phyloP scores from a whole-genome alignment of 2,888 invertebrate genomes.

The Pimpla rufipes region DNA sequence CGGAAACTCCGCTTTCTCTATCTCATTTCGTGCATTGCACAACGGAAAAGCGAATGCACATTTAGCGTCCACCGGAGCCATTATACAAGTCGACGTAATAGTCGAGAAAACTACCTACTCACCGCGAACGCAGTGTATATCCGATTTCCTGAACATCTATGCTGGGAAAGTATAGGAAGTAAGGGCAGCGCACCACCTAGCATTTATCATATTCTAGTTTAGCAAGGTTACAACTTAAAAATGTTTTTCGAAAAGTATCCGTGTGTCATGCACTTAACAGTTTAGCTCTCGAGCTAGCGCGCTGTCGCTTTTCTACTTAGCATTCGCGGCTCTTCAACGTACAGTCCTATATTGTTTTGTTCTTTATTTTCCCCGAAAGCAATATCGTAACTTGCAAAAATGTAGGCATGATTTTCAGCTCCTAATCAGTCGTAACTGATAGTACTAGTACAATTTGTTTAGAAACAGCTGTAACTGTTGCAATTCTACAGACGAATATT shows the following conservation, averaged over 20 bases:
- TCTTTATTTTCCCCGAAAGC: conserved; percentile 10
- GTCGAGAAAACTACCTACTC: conserved; percentile 21
- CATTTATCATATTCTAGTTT: conserved; percentile 51
- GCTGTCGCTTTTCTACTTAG: conserved; percentile 20
- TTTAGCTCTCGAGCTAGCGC: not conserved
- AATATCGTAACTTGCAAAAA: not conserved
- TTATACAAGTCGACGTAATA: conserved; percentile 22
- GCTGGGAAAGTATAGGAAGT: not conserved
- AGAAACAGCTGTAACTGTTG: too few species aligned
- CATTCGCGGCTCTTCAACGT: conserved; percentile 17
- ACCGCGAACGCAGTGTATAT: conserved; percentile 18
- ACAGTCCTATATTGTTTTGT: conserved; percentile 8
- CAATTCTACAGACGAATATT: too few species aligned
- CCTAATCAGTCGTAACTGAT: too few species aligned
- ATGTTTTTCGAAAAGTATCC: conserved; percentile 52
- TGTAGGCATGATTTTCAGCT: too few species aligned
- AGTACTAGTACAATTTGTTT: too few species aligned
- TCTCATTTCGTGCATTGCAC: conserved; percentile 14
- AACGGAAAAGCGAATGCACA: conserved; percentile 6
- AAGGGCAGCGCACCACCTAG: not conserved
- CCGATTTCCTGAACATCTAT: not conserved
- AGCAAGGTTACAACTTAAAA: conserved; percentile 35
- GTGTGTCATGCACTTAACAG: conserved; percentile 30
- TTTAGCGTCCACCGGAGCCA: conserved; percentile 21
- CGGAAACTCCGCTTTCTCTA: conserved; percentile 20